Evolutionary conservation across 1,140 invertebrate genomes (phyloP), one percentile per base, ranked within the genome.

Genomic region (Drosophila nikananu): DNA sequence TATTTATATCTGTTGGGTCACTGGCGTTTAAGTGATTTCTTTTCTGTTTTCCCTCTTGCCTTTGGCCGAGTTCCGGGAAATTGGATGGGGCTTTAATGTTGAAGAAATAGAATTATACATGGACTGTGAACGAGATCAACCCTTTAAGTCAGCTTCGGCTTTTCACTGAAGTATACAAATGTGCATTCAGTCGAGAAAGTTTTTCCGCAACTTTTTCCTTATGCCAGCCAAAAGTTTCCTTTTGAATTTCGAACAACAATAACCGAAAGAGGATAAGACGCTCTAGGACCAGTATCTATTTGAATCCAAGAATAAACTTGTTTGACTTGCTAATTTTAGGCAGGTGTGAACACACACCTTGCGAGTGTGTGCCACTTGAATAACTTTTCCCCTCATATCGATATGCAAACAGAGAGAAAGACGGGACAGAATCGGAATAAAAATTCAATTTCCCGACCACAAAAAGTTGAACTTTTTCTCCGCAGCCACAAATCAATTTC

Each of bases 401-500:
- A 61, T 44, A 70, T 54, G 70, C 49, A 61, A 67, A 64, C 46
- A 62, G 12, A 19, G 25, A 44, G 44, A 42, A 37, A 23, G 44
- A 39, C 13, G 19, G 13, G 12, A 8, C n/a, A 57, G 57, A 65
- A 23, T 49, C 32, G 57, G 27, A 62, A 64, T 78, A 61, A 75
- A 63, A 89, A 68, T 78, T 81, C 77, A 72, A 86, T 86, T 86
- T 79, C 39, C 44, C 70, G 12, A 57, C 72, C 58, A 63, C 70
- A 65, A 64, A 73, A 83, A 89, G 70, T 71, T 66, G 17, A 9
- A 61, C 39, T 30, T 71, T 62, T 78, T 42, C 52, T 32, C 52
- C 25, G 68, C 67, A 55, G 70, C 84, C 80, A 81, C 84, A 84
- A 87, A 87, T 87, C 84, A 87, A 87, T 89, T 87, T 83, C 30